phyloP scores from a whole-genome alignment of 2,888 invertebrate species.

The Notodromas monacha region DNA sequence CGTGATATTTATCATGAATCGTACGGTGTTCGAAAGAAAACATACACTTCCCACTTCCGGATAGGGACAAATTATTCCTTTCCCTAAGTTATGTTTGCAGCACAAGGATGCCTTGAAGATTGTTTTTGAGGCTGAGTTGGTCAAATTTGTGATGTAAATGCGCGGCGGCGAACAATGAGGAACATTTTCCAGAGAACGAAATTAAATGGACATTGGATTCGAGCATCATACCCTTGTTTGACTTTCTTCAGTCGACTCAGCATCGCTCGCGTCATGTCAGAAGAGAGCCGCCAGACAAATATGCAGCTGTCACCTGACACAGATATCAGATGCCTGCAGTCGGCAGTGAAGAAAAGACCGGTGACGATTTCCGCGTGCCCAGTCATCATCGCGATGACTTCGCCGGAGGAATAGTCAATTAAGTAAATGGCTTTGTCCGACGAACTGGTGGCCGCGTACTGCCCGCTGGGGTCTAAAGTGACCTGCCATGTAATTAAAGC shows the following conservation, averaged over 20 bases:
- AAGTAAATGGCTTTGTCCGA: constrained; percentile 83
- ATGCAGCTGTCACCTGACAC: constrained; percentile 87
- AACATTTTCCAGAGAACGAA: no score
- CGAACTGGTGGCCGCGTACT: constrained; percentile 74
- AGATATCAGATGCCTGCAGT: constrained; percentile 59
- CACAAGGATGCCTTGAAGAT: no score
- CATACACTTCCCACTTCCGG: no score
- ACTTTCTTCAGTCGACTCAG: constrained; percentile 40
- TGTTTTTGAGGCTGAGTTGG: no score
- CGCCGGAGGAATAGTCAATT: constrained; percentile 76
- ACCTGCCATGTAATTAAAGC: constrained; percentile 22
- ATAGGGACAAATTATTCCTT: no score
- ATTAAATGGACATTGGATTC: no score
- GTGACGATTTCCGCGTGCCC: constrained; percentile 87
- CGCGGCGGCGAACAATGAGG: no score
- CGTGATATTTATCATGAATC: no score
- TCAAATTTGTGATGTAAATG: no score
- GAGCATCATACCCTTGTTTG: no score
- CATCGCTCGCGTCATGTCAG: constrained; percentile 80
- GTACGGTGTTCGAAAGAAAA: no score
- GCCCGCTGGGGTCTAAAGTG: constrained; percentile 47
- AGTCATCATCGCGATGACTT: constrained; percentile 62
- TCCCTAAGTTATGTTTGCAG: no score
- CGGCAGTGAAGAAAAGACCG: constrained; percentile 52
- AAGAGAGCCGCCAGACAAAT: constrained; percentile 77